These are phyloP conservation scores for Bradypus variegatus DNA, from an alignment of 2,797 vertebrate genomes.

Conservation along the genomic window DNA sequence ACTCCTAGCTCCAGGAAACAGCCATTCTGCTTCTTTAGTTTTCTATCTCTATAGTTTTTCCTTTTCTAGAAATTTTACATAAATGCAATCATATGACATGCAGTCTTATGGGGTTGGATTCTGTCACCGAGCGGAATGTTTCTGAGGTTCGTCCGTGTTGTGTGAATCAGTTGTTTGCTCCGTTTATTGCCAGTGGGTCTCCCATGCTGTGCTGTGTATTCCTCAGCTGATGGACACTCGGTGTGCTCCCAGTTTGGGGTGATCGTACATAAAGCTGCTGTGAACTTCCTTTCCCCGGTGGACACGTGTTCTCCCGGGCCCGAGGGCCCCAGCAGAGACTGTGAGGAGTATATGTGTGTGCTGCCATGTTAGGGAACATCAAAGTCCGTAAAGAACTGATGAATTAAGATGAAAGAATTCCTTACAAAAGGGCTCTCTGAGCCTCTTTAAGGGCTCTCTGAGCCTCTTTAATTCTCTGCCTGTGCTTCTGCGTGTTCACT, in stretches of 20 bases:
- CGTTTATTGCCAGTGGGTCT: accelerated
- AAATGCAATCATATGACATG: background rate
- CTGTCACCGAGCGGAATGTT: no score
- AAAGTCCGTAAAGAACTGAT: background rate
- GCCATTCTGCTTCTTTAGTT: accelerated
- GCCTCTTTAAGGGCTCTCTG: no score
- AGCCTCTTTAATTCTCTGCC: background rate
- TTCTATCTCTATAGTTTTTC: background rate
- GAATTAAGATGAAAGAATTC: background rate
- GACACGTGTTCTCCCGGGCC: background rate
- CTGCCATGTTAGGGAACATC: background rate
- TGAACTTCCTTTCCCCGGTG: no score
- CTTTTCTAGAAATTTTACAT: background rate
- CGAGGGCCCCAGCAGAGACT: no score
- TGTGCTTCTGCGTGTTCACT: background rate
- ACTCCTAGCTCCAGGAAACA: no score
- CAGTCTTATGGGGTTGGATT: accelerated
- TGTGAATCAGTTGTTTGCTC: accelerated
- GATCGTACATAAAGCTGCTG: accelerated
- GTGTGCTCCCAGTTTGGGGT: background rate
- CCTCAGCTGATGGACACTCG: accelerated
- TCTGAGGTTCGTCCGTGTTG: background rate
- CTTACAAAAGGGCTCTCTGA: background rate
- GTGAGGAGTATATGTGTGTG: no score
- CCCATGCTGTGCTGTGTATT: accelerated